phyloP scores from a whole-genome alignment of 2,113 vertebrate species.

The Ramphastos sulfuratus region DNA sequence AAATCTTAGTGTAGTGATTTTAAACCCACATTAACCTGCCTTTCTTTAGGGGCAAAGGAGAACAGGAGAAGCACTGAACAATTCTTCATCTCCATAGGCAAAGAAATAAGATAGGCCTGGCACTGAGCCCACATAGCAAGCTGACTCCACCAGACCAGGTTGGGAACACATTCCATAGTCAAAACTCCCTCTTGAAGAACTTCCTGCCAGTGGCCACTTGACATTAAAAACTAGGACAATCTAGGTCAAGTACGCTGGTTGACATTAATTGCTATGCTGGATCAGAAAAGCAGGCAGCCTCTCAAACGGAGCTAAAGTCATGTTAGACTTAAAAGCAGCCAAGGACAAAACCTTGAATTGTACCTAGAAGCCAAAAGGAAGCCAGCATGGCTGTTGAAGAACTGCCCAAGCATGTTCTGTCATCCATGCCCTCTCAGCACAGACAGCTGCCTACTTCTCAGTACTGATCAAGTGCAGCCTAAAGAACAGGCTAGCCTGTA shows the following conservation, averaged over 20 bases:
- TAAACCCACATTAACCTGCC: not conserved
- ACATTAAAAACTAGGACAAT: constrained; percentile 59
- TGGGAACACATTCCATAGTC: constrained; percentile 27
- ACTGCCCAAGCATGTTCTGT: not conserved
- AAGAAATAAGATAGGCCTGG: constrained; percentile 47
- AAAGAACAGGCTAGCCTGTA: fast-evolving
- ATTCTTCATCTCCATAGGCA: constrained; percentile 30
- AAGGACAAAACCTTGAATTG: constrained; percentile 23
- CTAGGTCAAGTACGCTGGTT: constrained; percentile 52
- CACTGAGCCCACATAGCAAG: not conserved
- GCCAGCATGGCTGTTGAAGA: not conserved
- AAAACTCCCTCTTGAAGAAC: constrained; percentile 19
- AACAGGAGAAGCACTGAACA: constrained; percentile 11
- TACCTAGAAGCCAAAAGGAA: constrained; percentile 36
- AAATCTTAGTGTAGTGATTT: not conserved
- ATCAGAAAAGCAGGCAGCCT: not conserved
- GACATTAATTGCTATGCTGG: constrained; percentile 52
- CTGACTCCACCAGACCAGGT: not conserved
- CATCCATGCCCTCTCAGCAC: not conserved
- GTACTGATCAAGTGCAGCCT: not conserved
- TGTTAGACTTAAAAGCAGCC: not conserved
- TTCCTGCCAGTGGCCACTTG: constrained; percentile 61
- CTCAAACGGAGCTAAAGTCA: not conserved
- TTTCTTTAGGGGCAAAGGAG: not conserved
- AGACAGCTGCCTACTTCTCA: not conserved